Conservation (phyloP, 2,113 vertebrate genomes). For the Sinocyclocheilus rhinocerous region DNA sequence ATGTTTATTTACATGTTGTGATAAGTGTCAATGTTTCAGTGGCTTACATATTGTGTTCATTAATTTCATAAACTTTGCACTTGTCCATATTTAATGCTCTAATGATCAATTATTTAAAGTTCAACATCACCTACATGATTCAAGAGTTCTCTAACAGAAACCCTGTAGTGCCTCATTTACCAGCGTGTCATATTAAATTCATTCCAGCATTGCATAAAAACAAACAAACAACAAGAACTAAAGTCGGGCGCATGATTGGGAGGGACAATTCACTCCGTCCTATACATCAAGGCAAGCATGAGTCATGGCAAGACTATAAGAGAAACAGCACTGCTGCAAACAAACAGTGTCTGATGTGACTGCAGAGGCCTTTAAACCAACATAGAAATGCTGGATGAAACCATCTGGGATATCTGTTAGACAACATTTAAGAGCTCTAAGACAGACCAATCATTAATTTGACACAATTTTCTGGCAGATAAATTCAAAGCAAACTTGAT, state of each 20-base stretch:
- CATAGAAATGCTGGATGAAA: slow-evolving; percentile 42
- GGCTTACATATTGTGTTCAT: background rate
- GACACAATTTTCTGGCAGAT: slow-evolving; percentile 63
- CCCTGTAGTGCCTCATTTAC: background rate
- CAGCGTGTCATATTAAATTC: background rate
- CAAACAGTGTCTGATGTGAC: slow-evolving; percentile 1
- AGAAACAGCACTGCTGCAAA: background rate
- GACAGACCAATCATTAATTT: slow-evolving; percentile 58
- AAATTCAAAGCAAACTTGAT: slow-evolving; percentile 67
- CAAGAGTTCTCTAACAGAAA: background rate
- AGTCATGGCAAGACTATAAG: slow-evolving; percentile 4
- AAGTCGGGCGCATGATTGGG: too few species aligned
- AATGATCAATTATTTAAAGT: slow-evolving; percentile 10
- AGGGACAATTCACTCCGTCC: background rate
- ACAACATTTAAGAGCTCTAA: slow-evolving; percentile 55
- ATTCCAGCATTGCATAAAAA: background rate
- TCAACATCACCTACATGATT: background rate
- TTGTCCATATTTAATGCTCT: slow-evolving; percentile 1
- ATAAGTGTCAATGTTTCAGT: background rate
- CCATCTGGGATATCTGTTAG: slow-evolving; percentile 47
- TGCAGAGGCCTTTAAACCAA: slow-evolving; percentile 39
- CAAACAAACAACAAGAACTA: slow-evolving; percentile 4
- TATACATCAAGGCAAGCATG: background rate
- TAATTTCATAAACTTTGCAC: background rate
- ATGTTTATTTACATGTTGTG: slow-evolving; percentile 11